These are phyloP conservation scores for Cryptoblepharus egeriae DNA, from an alignment of 2,797 vertebrate genomes.

Conservation along the genomic window DNA sequence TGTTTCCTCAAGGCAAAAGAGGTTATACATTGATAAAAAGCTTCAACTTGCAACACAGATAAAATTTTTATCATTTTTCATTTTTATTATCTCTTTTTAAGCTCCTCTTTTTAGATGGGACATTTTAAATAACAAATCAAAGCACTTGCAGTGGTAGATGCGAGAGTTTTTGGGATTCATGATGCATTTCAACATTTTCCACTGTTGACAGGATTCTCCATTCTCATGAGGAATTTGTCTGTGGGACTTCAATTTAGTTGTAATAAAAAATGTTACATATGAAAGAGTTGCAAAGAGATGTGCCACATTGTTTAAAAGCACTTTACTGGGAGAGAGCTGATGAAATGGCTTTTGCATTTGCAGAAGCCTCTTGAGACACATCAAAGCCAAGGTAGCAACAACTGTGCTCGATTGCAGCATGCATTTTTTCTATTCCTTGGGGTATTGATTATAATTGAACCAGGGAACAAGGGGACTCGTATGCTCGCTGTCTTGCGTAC, in stretches of 20 bases:
- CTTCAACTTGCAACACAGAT: not conserved
- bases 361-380: slow-evolving; percentile 31
- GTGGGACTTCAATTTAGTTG: not conserved
- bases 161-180: not conserved
- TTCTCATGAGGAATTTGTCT: not conserved
- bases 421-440: slow-evolving; percentile 49
- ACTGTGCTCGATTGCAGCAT: slow-evolving; percentile 72
- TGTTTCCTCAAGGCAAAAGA: not conserved
- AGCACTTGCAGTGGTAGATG: not conserved
- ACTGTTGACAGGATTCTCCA: not conserved
- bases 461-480: slow-evolving; percentile 32
- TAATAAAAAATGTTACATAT: not conserved
- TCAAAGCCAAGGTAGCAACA: slow-evolving; percentile 57
- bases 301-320: not conserved
- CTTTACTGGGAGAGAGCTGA: slow-evolving; percentile 59
- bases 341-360: slow-evolving; percentile 53
- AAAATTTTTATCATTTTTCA: too few species aligned
- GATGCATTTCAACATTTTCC: not conserved
- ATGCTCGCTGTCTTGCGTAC: slow-evolving; percentile 4
- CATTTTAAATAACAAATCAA: too few species aligned
- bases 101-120: too few species aligned
- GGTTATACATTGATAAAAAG: not conserved
- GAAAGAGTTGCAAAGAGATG: slow-evolving; percentile 6
- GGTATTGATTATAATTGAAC: slow-evolving; percentile 17
- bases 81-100: too few species aligned